Evolutionary conservation across 1,140 invertebrate genomes (phyloP).

Genomic region (Samia ricini): DNA sequence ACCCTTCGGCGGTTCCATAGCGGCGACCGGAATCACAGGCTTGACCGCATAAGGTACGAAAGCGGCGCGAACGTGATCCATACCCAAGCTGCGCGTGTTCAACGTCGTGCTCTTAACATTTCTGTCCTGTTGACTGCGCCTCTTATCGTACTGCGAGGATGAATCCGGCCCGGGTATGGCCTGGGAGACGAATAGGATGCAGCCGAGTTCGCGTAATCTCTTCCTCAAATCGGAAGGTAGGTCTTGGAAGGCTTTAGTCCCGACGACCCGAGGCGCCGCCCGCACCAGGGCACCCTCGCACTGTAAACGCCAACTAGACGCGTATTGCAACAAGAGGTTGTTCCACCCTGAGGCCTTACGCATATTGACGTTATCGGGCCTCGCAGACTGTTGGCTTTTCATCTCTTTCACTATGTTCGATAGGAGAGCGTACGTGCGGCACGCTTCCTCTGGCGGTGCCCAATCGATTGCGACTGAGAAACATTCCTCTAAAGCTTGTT

Average conservation of each 20-base stretch:
- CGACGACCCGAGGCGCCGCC: constrained; percentile 45
- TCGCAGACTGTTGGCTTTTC: constrained; percentile 31
- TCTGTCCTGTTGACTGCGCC: constrained; percentile 19
- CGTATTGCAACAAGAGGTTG: constrained; percentile 35
- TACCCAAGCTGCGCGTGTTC: constrained; percentile 37
- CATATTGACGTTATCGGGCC: constrained; percentile 37
- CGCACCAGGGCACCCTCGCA: constrained; percentile 52
- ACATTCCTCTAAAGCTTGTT: constrained; percentile 52
- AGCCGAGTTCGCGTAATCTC: constrained; percentile 55
- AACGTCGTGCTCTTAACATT: constrained; percentile 15
- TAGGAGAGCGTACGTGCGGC: constrained; percentile 47
- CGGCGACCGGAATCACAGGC: constrained; percentile 27
- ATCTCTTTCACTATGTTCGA: constrained; percentile 38
- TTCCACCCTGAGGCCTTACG: constrained; percentile 19
- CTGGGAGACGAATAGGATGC: constrained; percentile 54
- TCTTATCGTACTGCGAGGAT: constrained; percentile 31
- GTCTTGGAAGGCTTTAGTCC: constrained; percentile 54
- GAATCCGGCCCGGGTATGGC: constrained; percentile 27
- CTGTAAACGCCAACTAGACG: constrained; percentile 45
- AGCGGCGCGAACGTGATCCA: constrained; percentile 52
- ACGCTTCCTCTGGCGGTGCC: constrained; percentile 53
- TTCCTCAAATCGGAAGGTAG: constrained; percentile 47
- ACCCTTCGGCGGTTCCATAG: constrained; percentile 31
- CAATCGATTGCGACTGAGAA: constrained; percentile 55
- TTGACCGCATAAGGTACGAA: constrained; percentile 59